Evolutionary conservation across 2,888 invertebrate species (phyloP).

Genomic region (Mythimna impura): DNA sequence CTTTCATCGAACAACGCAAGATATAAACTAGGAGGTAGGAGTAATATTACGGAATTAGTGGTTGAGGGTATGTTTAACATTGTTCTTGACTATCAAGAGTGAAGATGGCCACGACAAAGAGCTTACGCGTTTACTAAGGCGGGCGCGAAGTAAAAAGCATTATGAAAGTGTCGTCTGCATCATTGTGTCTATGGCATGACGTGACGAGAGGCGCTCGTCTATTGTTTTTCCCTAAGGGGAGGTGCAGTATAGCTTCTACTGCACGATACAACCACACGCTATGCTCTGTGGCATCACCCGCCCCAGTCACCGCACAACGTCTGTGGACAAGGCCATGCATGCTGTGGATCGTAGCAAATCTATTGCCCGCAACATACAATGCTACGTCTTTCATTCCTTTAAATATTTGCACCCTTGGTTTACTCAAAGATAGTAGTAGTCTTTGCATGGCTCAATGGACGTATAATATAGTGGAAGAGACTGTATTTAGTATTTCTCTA

Average conservation of each 20-base stretch:
- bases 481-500: conserved; percentile 50
- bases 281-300: background rate
- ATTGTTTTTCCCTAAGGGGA: background rate
- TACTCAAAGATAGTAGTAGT: conserved; percentile 5
- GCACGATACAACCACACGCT: background rate
- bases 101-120: background rate
- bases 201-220: too few relatives aligned
- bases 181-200: background rate
- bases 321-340: background rate
- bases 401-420: background rate
- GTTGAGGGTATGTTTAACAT: conserved; percentile 4
- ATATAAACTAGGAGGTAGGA: conserved; percentile 32
- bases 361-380: background rate
- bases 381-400: background rate
- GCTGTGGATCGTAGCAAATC: background rate
- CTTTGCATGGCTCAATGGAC: conserved; percentile 1
- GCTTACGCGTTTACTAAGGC: background rate
- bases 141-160: background rate
- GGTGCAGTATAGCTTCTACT: background rate
- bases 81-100: conserved; percentile 9
- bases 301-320: background rate
- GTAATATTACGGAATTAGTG: conserved; percentile 31
- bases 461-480: conserved; percentile 51
- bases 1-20: conserved; percentile 41
- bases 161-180: too few relatives aligned